Percentiles rank a stretch among this genome's conserved stretches.
Evolutionary conservation across 1,140 invertebrate species (phyloP).

Genomic region (Drosophila erecta): DNA sequence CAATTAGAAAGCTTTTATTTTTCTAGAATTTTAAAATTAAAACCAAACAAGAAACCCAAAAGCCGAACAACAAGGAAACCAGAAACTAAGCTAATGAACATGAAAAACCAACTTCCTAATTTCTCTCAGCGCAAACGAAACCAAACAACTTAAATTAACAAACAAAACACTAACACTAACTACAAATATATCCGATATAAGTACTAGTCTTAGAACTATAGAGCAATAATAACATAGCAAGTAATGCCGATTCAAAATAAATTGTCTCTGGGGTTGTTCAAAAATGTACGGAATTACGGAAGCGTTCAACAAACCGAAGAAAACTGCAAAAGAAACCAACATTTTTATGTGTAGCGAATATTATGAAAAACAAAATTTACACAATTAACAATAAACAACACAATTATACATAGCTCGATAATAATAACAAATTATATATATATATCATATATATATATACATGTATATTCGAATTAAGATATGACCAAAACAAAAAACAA

Average conservation of each 20-base stretch:
- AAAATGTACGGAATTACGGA: background rate
- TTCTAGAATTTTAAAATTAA: slow-evolving; percentile 73
- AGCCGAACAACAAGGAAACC: slow-evolving; percentile 34
- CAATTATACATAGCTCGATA: slow-evolving; percentile 63
- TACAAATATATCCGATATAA: slow-evolving; percentile 16
- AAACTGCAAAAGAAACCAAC: slow-evolving; percentile 7
- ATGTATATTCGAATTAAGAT: slow-evolving; percentile 62
- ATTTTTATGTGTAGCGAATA: slow-evolving; percentile 64
- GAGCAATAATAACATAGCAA: slow-evolving; percentile 40
- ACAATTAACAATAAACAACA: slow-evolving; percentile 27
- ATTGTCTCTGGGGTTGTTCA: slow-evolving; percentile 47
- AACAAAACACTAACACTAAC: slow-evolving; percentile 14
- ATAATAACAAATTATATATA: slow-evolving; percentile 42
- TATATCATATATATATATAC: slow-evolving; percentile 49
- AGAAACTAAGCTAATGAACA: slow-evolving; percentile 21
- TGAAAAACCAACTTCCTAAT: slow-evolving; percentile 73
- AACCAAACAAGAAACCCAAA: slow-evolving; percentile 29
- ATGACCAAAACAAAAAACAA: slow-evolving; percentile 40
- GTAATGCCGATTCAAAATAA: slow-evolving; percentile 17
- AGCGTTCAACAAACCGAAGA: background rate
- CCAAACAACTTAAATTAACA: slow-evolving; percentile 42
- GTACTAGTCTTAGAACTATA: slow-evolving; percentile 36
- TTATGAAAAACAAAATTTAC: slow-evolving; percentile 52
- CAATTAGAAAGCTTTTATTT: slow-evolving; percentile 81
- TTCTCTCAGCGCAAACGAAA: slow-evolving; percentile 70